phyloP scores from a whole-genome alignment of 2,797 vertebrate genomes.

The Hirundo rustica region DNA sequence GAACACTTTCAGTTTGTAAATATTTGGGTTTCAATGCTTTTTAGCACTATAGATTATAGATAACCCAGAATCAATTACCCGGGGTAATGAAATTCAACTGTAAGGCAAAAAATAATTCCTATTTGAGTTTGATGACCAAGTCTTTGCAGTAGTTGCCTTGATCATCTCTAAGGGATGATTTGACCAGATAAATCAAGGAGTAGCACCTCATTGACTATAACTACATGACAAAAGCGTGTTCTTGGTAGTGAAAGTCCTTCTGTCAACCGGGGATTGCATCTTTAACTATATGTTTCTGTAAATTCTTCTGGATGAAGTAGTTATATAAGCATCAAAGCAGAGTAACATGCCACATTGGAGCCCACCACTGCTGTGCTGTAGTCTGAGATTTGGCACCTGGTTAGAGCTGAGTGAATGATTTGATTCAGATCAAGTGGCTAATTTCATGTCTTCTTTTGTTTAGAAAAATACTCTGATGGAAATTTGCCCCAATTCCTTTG shows the following conservation, averaged over 20 bases:
- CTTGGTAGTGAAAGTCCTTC: not conserved
- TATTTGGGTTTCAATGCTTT: not conserved
- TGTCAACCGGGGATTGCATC: not conserved
- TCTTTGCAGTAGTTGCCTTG: not conserved
- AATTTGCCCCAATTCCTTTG: not conserved
- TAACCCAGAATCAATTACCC: not conserved
- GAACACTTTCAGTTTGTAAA: not conserved
- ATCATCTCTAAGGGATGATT: not conserved
- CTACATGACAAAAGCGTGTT: not conserved
- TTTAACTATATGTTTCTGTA: not conserved
- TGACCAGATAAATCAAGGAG: not conserved
- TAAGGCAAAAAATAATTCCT: not conserved
- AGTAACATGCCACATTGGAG: accelerated
- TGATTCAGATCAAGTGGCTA: not conserved
- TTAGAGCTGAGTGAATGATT: not conserved
- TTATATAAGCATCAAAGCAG: not conserved
- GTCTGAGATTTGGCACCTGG: not conserved
- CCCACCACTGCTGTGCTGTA: not conserved
- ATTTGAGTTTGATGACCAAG: not conserved
- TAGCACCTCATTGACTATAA: not conserved
- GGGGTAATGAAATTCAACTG: not conserved
- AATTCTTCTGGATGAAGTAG: not conserved
- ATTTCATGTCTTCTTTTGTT: not conserved
- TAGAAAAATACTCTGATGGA: not conserved
- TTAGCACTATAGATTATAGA: not conserved